phyloP scores from a whole-genome alignment of 2,797 vertebrate species.

The Tragelaphus oryx region DNA sequence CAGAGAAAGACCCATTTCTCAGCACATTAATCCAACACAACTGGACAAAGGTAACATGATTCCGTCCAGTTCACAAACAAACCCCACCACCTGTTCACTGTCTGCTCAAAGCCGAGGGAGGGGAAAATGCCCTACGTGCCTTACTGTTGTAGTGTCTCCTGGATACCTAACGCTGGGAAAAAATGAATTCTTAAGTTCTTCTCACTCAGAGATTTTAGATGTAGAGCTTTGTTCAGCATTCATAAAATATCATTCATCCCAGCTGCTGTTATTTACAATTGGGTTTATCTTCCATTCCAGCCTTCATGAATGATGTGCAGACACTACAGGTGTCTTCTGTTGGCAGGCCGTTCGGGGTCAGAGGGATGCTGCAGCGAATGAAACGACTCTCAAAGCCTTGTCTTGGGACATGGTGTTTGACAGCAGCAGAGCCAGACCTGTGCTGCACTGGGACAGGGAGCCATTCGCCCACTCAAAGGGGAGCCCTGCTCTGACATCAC shows the following conservation, averaged over 20 bases:
- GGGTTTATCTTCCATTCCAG: neutral
- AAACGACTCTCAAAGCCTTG: neutral
- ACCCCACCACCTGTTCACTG: neutral
- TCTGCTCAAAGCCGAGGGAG: neutral
- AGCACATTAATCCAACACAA: neutral
- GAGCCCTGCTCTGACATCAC: neutral
- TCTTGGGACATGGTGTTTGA: neutral
- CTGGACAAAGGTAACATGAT: neutral
- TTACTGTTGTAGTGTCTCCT: neutral
- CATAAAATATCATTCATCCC: neutral
- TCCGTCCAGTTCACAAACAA: neutral
- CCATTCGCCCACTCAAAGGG: neutral
- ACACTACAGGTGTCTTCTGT: neutral
- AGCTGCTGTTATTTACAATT: neutral
- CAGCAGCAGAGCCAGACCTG: neutral
- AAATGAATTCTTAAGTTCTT: neutral
- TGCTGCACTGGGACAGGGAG: neutral
- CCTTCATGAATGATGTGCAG: neutral
- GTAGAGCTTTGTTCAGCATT: neutral
- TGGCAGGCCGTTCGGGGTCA: neutral
- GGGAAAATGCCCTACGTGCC: accelerated
- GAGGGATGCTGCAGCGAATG: neutral
- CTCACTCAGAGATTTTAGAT: neutral
- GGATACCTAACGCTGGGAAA: neutral
- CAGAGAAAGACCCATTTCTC: neutral